phyloP scores from a whole-genome alignment of 2,888 invertebrate genomes.

The Oeneis ivallda region DNA sequence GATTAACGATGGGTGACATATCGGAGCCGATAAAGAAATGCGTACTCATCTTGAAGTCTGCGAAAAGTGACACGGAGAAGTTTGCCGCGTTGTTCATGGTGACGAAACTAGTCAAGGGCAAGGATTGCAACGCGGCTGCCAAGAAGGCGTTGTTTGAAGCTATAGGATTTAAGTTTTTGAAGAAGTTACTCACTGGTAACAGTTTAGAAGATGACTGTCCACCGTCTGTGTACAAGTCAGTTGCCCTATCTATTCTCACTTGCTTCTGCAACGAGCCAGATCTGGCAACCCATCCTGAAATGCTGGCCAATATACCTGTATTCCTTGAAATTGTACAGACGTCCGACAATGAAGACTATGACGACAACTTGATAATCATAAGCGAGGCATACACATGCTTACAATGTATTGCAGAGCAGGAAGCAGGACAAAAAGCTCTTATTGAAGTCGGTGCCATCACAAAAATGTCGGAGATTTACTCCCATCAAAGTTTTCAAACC shows the following conservation, averaged over 20 bases:
- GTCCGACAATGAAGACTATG: slow-evolving; percentile 91
- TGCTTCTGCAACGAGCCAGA: slow-evolving; percentile 92
- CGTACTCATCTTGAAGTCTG: slow-evolving; percentile 88
- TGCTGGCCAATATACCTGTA: slow-evolving; percentile 91
- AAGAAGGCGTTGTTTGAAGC: slow-evolving; percentile 93
- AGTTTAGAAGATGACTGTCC: slow-evolving; percentile 93
- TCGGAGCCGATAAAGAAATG: slow-evolving; percentile 93
- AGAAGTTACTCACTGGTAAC: slow-evolving; percentile 88
- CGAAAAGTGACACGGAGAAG: slow-evolving; percentile 93
- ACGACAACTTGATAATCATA: slow-evolving; percentile 92
- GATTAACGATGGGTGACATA: slow-evolving; percentile 82
- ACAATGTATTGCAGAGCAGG: slow-evolving; percentile 89
- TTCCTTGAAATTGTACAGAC: slow-evolving; percentile 92
- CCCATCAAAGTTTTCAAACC: slow-evolving; percentile 93
- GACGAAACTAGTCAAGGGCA: slow-evolving; percentile 92
- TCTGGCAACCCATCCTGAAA: slow-evolving; percentile 90
- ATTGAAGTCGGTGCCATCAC: slow-evolving; percentile 89
- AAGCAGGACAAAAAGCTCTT: slow-evolving; percentile 90
- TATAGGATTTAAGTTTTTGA: slow-evolving; percentile 93
- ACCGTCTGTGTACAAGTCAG: slow-evolving; percentile 93
- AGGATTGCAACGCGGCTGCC: slow-evolving; percentile 89
- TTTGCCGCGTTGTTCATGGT: slow-evolving; percentile 96
- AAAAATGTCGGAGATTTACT: slow-evolving; percentile 92
- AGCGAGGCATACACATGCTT: slow-evolving; percentile 93
- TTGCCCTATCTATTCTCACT: slow-evolving; percentile 93